Conservation (phyloP, 2,888 invertebrate genomes). For the Eucera pruinosa region DNA sequence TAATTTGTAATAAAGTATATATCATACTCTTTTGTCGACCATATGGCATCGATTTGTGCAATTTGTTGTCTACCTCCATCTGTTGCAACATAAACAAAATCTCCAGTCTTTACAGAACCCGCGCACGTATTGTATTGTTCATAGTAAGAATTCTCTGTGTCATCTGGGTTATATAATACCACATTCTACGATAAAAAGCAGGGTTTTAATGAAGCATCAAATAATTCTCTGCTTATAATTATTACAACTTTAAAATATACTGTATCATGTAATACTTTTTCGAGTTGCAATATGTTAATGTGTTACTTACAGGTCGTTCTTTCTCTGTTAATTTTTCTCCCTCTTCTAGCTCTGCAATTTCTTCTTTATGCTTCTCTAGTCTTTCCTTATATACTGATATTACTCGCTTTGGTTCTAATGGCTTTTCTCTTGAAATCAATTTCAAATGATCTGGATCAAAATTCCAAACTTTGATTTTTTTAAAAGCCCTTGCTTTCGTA, state of each 20-base stretch:
- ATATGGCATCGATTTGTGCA: conserved; percentile 96
- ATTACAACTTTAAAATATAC: conserved; percentile 3
- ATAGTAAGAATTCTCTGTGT: conserved; percentile 93
- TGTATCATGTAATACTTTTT: background rate
- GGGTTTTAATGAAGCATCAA: background rate
- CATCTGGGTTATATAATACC: conserved; percentile 89
- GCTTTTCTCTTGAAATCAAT: conserved; percentile 89
- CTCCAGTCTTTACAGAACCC: conserved; percentile 94
- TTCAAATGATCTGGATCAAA: conserved; percentile 88
- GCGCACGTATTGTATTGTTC: conserved; percentile 96
- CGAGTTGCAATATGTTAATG: background rate
- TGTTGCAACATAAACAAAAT: conserved; percentile 97
- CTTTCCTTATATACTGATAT: conserved; percentile 97
- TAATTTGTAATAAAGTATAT: conserved; percentile 17
- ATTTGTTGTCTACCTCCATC: conserved; percentile 96
- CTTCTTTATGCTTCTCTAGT: conserved; percentile 95
- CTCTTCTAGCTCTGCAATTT: conserved; percentile 92
- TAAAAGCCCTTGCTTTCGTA: conserved; percentile 93
- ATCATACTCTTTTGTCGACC: conserved; percentile 95
- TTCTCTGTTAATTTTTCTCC: conserved; percentile 93
- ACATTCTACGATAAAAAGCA: conserved; percentile 88
- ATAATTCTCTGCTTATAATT: too few species aligned
- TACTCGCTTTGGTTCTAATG: conserved; percentile 93
- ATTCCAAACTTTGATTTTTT: conserved; percentile 95
- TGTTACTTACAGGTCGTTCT: conserved; percentile 90